Evolutionary conservation across 2,888 invertebrate genomes (phyloP), one percentile per base, ranked within the genome.

Genomic region (Dendrolimus houi): DNA sequence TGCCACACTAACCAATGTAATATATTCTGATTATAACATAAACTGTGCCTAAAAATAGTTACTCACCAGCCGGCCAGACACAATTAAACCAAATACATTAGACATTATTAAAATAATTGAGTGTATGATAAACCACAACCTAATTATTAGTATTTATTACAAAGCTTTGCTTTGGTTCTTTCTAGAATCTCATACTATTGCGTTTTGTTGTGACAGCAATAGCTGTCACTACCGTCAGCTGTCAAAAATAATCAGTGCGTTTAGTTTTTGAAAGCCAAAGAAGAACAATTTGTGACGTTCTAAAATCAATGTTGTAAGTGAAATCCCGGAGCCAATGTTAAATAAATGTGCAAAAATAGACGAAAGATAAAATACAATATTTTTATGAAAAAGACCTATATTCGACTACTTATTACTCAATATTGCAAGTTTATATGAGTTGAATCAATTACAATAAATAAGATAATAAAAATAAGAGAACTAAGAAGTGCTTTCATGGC

Each of bases 21-120:
- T 29, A 29, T 29, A 29, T 29, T 29, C 9, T 9, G 53, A 40
- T 17, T 12, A 53, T 41, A 41, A 56, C 7, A 53, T 47, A 47
- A 47, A 47, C 10, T 47, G 9, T 29, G 29, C 6, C 6, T 29
- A 29, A 29, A 29, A 29, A 29, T 29, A 3, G 56, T 14, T 54
- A 91, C 93, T 92, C 85, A 96, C 96, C 90, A 96, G 82, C 76
- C 97, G 92, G 58, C 97, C 96, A 14, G 96, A 95, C 41, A 96
- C 95, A 64, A 97, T 94, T 64, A 96, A 85, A 41, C 96, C 97
- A 80, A 97, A 95, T 92, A 96, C 94, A 64, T 82, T 89, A 53
- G 77, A 68, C 85, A 83, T 59, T 59, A 53, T 59, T 10, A 74
- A 52, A 41, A 53, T 47, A 47, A 47, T 47, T 47, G 9, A 47